Percentiles rank a stretch among this genome's conserved stretches.
Evolutionary conservation across 1,140 invertebrate species (phyloP).

Genomic region (Drosophila obscura): DNA sequence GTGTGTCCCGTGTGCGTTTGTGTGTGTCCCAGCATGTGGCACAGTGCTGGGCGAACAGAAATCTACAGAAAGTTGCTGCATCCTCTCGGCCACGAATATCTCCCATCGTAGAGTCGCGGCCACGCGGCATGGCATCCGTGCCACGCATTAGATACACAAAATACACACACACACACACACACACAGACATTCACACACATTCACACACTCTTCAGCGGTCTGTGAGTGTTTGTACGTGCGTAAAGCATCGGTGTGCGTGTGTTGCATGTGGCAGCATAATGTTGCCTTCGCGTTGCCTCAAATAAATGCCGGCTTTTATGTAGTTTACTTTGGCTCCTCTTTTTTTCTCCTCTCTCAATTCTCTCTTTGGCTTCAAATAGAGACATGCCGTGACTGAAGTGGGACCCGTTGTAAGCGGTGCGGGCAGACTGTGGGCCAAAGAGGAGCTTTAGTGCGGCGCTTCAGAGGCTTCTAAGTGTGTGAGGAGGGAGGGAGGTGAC

Average conservation of each 20-base stretch:
- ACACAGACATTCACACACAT: slow-evolving; percentile 17
- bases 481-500: neutral
- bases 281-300: slow-evolving; percentile 47
- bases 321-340: slow-evolving; percentile 32
- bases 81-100: slow-evolving; percentile 2
- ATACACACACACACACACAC: slow-evolving; percentile 4
- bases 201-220: neutral
- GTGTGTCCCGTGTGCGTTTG: slow-evolving; percentile 45
- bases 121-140: slow-evolving; percentile 25
- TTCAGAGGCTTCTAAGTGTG: slow-evolving; percentile 13
- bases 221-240: slow-evolving; percentile 25
- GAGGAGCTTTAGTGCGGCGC: slow-evolving; percentile 9
- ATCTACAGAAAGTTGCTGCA: slow-evolving; percentile 30
- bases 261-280: slow-evolving; percentile 77
- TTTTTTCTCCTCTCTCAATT: neutral
- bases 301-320: slow-evolving; percentile 75
- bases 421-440: neutral
- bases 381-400: slow-evolving; percentile 59
- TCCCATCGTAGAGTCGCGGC: slow-evolving; percentile 14
- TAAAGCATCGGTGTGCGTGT: slow-evolving; percentile 28
- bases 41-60: slow-evolving; percentile 64
- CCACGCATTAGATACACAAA: slow-evolving; percentile 56
- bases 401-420: slow-evolving; percentile 38
- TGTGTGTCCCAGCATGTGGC: slow-evolving; percentile 60
- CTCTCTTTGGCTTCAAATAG: slow-evolving; percentile 22